Evolutionary conservation across 2,888 invertebrate species (phyloP).

Genomic region (Lampropteryx suffumata): DNA sequence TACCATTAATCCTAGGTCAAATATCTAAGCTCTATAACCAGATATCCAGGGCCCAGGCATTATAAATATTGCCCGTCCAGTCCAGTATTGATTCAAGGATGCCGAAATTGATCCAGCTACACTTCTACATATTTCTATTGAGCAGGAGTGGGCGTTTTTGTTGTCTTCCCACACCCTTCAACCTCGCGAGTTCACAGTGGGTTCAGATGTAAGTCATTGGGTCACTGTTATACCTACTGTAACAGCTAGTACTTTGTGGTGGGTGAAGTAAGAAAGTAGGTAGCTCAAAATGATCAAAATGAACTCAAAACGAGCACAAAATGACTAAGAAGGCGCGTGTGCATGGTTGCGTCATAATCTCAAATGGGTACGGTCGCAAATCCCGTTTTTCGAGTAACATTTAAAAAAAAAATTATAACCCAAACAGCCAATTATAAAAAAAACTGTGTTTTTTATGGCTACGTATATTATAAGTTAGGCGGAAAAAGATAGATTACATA

Average conservation of each 20-base stretch:
- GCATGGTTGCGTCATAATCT: no score
- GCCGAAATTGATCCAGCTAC: constrained; percentile 20
- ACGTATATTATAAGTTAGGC: no score
- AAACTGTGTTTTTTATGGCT: no score
- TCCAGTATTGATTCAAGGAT: constrained; percentile 40
- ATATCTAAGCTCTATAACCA: not conserved
- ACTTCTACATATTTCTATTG: constrained; percentile 36
- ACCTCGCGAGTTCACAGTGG: constrained; percentile 45
- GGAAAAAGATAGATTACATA: no score
- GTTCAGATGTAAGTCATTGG: constrained; percentile 53
- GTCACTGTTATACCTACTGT: constrained; percentile 42
- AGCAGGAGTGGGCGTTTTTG: constrained; percentile 43
- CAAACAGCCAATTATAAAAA: no score
- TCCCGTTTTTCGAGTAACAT: no score
- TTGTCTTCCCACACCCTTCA: constrained; percentile 47
- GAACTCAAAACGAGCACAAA: no score
- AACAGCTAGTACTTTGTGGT: constrained; percentile 31
- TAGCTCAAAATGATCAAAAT: no score
- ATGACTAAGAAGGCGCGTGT: no score
- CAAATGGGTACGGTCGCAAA: no score
- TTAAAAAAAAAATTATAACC: no score
- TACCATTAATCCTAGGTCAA: not conserved
- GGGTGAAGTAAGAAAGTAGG: no score
- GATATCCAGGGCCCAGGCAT: not conserved
- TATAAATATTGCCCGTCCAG: constrained; percentile 19